Percentiles rank a stretch among this genome's conserved stretches.
phyloP scores from a whole-genome alignment of 2,888 invertebrate species.

The Galeruca laticollis region DNA sequence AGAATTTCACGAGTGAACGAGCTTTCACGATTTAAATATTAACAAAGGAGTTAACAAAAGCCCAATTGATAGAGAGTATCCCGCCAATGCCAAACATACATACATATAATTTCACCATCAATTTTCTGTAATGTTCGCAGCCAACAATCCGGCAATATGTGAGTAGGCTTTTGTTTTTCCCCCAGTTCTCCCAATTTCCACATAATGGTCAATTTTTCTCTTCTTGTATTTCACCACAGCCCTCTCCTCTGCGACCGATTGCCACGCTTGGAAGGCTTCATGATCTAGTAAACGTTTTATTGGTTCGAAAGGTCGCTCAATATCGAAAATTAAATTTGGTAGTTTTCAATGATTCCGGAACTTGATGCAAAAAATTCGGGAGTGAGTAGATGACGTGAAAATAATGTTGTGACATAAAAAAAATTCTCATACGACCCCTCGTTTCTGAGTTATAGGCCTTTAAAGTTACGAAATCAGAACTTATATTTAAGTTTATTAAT shows the following conservation, averaged over 20 bases:
- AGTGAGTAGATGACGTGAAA: too few species aligned
- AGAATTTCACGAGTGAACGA: not conserved
- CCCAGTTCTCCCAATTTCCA: constrained; percentile 58
- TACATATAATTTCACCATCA: constrained; percentile 52
- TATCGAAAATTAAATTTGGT: not conserved
- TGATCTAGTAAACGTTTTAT: constrained; percentile 6
- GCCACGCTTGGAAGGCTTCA: constrained; percentile 13
- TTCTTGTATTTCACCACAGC: constrained; percentile 20
- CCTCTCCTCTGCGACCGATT: constrained; percentile 9
- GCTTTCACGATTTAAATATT: not conserved
- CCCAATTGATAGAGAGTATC: constrained; percentile 6
- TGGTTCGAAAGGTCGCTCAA: not conserved
- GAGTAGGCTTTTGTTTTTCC: constrained; percentile 63
- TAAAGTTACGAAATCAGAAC: too few species aligned
- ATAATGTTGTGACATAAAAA: too few species aligned
- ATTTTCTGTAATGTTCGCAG: constrained; percentile 64
- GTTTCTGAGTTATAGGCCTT: too few species aligned
- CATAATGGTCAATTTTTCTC: constrained; percentile 45
- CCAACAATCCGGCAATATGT: constrained; percentile 65
- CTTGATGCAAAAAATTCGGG: too few species aligned
- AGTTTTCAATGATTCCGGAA: too few species aligned
- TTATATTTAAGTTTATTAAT: too few species aligned
- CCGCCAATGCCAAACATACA: not conserved
- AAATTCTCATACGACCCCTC: too few species aligned
- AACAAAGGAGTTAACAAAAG: not conserved